Conservation (phyloP, 2,797 vertebrate species). For the Chelon auratus region DNA sequence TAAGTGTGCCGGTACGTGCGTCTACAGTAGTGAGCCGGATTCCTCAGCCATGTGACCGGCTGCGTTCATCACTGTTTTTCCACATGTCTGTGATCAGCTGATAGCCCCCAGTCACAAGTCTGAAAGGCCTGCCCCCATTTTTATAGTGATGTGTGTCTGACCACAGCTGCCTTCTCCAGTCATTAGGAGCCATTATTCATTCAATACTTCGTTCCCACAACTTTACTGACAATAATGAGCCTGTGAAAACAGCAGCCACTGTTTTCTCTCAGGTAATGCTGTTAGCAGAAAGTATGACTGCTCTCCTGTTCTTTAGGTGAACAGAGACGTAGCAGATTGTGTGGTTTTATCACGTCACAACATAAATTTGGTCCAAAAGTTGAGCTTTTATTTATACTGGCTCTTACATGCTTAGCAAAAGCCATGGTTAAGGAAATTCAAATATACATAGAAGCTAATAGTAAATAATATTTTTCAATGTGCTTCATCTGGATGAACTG, state of each 20-base stretch:
- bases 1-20: not conserved
- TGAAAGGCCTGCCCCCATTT: constrained; percentile 30
- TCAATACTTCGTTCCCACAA: constrained; percentile 40
- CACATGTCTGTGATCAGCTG: constrained; percentile 75
- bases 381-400: too few relatives aligned
- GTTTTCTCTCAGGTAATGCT: constrained; percentile 44
- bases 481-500: not conserved
- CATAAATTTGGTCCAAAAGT: not conserved
- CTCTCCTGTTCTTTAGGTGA: not conserved
- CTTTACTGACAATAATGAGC: constrained; percentile 27
- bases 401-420: too few relatives aligned
- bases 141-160: constrained; percentile 8
- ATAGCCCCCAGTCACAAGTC: constrained; percentile 61
- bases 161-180: constrained; percentile 22
- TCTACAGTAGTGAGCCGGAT: constrained; percentile 35
- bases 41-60: constrained; percentile 74
- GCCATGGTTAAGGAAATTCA: too few relatives aligned
- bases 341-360: not conserved
- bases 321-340: not conserved
- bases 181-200: constrained; percentile 22
- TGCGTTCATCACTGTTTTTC: constrained; percentile 61
- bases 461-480: too few relatives aligned
- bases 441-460: too few relatives aligned
- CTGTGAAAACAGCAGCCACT: constrained; percentile 35
- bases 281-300: constrained; percentile 6